These are phyloP conservation scores for Xiphophorus maculatus DNA, from an alignment of 2,113 vertebrate genomes.

Conservation along the genomic window DNA sequence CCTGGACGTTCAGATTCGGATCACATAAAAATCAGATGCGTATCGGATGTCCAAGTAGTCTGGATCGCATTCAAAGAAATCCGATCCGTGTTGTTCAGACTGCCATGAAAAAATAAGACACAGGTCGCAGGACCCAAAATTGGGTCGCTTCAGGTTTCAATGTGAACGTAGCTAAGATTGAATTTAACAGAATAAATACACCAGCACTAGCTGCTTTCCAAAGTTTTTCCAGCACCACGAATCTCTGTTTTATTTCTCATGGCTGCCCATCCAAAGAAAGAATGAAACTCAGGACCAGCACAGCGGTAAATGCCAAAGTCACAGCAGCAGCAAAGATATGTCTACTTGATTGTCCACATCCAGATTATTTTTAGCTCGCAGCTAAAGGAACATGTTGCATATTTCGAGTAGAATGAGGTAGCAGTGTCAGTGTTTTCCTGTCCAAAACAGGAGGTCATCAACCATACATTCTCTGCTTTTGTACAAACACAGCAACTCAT, in stretches of 20 bases:
- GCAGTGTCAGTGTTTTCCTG: conserved; percentile 65
- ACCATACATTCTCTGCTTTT: conserved; percentile 63
- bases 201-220: neutral
- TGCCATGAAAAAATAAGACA: too few relatives aligned
- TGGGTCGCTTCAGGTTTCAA: too few relatives aligned
- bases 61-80: too few relatives aligned
- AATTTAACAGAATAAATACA: neutral
- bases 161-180: too few relatives aligned
- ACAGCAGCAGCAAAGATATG: conserved; percentile 55
- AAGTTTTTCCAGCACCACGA: conserved; percentile 35
- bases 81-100: too few relatives aligned
- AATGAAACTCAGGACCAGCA: conserved; percentile 56
- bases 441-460: conserved; percentile 51
- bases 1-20: too few relatives aligned
- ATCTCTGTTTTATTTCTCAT: conserved; percentile 72
- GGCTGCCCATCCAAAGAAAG: conserved; percentile 69
- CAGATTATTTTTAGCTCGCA: conserved; percentile 53
- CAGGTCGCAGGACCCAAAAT: too few relatives aligned
- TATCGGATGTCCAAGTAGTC: too few relatives aligned
- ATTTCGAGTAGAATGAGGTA: conserved; percentile 73
- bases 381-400: conserved; percentile 67
- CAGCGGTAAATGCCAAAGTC: conserved; percentile 25
- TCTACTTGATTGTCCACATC: conserved; percentile 72
- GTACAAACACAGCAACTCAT: conserved; percentile 59
- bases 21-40: too few relatives aligned